phyloP scores from a whole-genome alignment of 37 sponge, comb jelly and placozoan species.

The Sycon ciliatum region DNA sequence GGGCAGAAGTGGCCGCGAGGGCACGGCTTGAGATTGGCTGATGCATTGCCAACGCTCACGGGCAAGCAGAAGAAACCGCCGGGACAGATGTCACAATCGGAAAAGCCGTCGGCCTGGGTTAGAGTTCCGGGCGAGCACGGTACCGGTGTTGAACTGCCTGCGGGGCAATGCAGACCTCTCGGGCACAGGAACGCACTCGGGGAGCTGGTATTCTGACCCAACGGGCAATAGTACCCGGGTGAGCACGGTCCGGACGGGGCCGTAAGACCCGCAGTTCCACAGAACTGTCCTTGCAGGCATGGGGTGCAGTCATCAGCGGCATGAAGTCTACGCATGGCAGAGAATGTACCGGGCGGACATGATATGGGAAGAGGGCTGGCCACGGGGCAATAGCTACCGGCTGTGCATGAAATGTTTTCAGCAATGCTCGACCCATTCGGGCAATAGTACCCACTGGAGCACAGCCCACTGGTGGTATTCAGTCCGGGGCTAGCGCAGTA shows the following conservation, averaged over 20 bases:
- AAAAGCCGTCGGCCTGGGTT: conserved; percentile 5
- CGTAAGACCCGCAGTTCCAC: conserved; percentile 2
- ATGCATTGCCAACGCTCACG: not conserved
- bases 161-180: conserved; percentile 23
- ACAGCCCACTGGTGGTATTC: not conserved
- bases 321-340: not conserved
- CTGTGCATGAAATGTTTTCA: conserved; percentile 20
- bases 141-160: not conserved
- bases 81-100: conserved; percentile 9
- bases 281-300: conserved; percentile 26
- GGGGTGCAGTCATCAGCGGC: conserved; percentile 12
- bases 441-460: conserved; percentile 24
- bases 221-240: conserved; percentile 23
- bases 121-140: conserved; percentile 28
- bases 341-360: conserved; percentile 30
- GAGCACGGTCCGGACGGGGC: conserved; percentile 30
- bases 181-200: conserved; percentile 23
- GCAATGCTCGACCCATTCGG: conserved; percentile 10
- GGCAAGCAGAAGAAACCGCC: conserved; percentile 32
- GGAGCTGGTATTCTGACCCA: not conserved
- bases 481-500: conserved; percentile 21
- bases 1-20: conserved; percentile 30
- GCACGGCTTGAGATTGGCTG: conserved; percentile 2
- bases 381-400: conserved; percentile 10
- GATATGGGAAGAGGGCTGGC: no score